These are phyloP conservation scores for Aethes cnicana DNA, from an alignment of 2,888 invertebrate species.

Conservation along the genomic window DNA sequence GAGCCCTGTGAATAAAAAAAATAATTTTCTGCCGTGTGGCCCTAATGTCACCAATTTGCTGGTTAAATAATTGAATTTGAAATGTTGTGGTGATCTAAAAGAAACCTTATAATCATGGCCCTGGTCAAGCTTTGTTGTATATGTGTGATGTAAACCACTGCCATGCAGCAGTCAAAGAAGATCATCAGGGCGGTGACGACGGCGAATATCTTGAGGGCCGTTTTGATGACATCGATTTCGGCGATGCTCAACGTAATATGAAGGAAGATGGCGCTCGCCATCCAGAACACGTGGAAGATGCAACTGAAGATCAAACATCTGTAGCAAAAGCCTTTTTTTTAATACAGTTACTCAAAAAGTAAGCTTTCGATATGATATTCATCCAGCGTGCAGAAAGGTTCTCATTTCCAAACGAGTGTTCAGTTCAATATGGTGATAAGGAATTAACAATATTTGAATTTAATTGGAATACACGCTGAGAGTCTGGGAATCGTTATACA, in stretches of 20 bases:
- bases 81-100: neutral
- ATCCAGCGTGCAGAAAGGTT: too few species aligned
- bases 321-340: constrained; percentile 27
- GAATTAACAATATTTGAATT: too few species aligned
- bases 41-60: neutral
- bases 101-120: constrained; percentile 57
- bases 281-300: constrained; percentile 54
- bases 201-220: constrained; percentile 44
- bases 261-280: constrained; percentile 44
- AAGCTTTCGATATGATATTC: neutral
- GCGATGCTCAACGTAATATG: constrained; percentile 37
- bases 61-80: too few species aligned
- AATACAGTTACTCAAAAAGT: neutral
- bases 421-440: too few species aligned
- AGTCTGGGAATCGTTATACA: too few species aligned
- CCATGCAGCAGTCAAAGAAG: constrained; percentile 65
- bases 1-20: too few species aligned
- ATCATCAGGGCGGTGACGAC: constrained; percentile 44
- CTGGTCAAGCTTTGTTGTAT: constrained; percentile 65
- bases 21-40: too few species aligned
- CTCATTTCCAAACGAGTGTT: too few species aligned
- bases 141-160: constrained; percentile 60
- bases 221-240: constrained; percentile 39
- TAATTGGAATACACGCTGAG: too few species aligned
- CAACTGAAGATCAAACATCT: constrained; percentile 58